Evolutionary conservation across 2,797 vertebrate genomes (phyloP), one percentile per base, ranked within the genome.

Genomic region (Chelidonichthys spinosus): DNA sequence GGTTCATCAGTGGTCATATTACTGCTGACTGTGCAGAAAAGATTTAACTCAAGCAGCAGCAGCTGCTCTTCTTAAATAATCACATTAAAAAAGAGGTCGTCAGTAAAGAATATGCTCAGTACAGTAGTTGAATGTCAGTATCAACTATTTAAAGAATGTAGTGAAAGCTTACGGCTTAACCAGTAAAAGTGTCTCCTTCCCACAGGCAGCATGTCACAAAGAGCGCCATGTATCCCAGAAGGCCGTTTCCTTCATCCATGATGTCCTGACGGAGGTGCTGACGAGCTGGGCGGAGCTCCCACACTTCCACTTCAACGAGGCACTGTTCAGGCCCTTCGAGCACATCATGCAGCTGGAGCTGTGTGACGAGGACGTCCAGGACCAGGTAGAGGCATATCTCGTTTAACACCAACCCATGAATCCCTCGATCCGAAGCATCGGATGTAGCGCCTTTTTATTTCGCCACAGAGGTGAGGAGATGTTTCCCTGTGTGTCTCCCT

Each of bases 331-430:
- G 8, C 98, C 98, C 9, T 97, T 99, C 3, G 97, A 99, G 82
- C 97, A 95, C 60, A 97, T 99, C 85, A 98, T 99, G 97, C 98
- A 98, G 91, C 95, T 99, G 78, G 98, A 99, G 90, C 92, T 98
- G 7, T 99, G 98, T 15, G 98, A 99, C 11, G 98, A 99, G 72
- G 98, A 99, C 0, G 97, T 99, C 0, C 97, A 99, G 86, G 98
- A 99, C 88, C 98, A 99, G 98, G 98, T 95, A 63, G 25, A 4
- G 37, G 0, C 2, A 17, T 2, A 18, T 36, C 46, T 7, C n/a
- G 2, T 7, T 25, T 5, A 8, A 60, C 40, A 5, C 18, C n/a
- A 9, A 49, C 18, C 11, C 4, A 10, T 18, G 18, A 49, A 49
- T 10, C 2, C 40, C 40, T 25, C n/a, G 6, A 0, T 2, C 7